phyloP scores from a whole-genome alignment of 2,797 vertebrate genomes.

The Harpagifer antarcticus region DNA sequence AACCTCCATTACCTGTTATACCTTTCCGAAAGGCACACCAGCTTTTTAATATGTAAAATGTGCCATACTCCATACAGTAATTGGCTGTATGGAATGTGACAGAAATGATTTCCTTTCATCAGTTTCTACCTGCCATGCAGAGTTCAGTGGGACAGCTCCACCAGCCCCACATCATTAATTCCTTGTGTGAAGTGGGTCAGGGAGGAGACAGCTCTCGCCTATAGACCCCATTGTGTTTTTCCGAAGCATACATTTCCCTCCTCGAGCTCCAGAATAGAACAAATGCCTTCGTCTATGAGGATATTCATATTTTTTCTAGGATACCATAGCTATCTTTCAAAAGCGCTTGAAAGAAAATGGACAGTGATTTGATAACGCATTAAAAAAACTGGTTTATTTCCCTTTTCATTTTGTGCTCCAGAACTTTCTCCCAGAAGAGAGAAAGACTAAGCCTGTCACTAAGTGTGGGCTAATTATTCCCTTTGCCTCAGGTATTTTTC shows the following conservation, averaged over 20 bases:
- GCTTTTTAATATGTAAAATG: slow-evolving; percentile 71
- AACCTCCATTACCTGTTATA: slow-evolving; percentile 58
- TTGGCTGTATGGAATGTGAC: slow-evolving; percentile 74
- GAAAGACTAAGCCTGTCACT: slow-evolving; percentile 46
- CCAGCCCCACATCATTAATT: slow-evolving; percentile 73
- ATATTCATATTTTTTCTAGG: slow-evolving; percentile 36
- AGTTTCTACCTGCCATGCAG: slow-evolving; percentile 65
- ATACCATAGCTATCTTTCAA: slow-evolving; percentile 43
- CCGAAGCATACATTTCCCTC: slow-evolving; percentile 44
- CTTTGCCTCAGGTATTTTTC: slow-evolving; percentile 59
- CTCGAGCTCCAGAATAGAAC: slow-evolving; percentile 29
- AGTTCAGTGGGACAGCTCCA: slow-evolving; percentile 76
- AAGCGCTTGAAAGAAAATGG: slow-evolving; percentile 28
- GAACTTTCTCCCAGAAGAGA: slow-evolving; percentile 40
- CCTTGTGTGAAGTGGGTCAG: slow-evolving; percentile 73
- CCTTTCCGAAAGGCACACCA: slow-evolving; percentile 34
- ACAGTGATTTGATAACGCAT: slow-evolving; percentile 5
- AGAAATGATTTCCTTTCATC: slow-evolving; percentile 79
- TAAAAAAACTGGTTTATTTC: background rate
- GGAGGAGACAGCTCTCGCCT: slow-evolving; percentile 53
- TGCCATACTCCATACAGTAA: slow-evolving; percentile 63
- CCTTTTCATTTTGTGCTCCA: slow-evolving; percentile 16
- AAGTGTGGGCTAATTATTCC: slow-evolving; percentile 67
- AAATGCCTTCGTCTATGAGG: slow-evolving; percentile 38
- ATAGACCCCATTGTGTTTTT: slow-evolving; percentile 58